Conservation (phyloP, 2,888 invertebrate genomes). For the Phoronis australis region DNA sequence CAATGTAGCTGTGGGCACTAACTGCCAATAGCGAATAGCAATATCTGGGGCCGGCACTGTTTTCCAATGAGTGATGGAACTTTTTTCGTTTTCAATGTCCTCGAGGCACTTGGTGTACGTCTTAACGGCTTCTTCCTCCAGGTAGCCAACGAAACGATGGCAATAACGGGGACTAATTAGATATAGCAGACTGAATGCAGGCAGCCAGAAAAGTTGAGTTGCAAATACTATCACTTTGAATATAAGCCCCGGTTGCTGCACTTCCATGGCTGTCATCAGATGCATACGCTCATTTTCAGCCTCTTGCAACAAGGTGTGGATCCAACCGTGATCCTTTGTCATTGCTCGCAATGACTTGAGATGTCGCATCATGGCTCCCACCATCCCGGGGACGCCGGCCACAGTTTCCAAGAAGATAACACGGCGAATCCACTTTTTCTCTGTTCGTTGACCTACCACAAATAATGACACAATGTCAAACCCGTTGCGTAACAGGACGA, state of each 20-base stretch:
- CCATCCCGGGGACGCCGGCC: conserved; percentile 32
- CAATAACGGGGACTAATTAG: conserved; percentile 21
- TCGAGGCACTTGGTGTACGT: conserved; percentile 22
- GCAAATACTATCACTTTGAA: conserved; percentile 21
- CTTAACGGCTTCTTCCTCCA: conserved; percentile 33
- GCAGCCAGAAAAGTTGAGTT: conserved; percentile 23
- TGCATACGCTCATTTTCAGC: conserved; percentile 36
- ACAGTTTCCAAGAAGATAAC: conserved; percentile 29
- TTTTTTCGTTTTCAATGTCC: conserved; percentile 17
- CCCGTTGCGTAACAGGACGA: conserved; percentile 17
- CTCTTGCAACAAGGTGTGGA: conserved; percentile 31
- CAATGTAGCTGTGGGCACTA: conserved; percentile 17
- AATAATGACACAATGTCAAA: conserved; percentile 24
- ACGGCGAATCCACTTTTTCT: conserved; percentile 15
- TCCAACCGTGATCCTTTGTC: conserved; percentile 33
- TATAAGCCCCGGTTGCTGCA: conserved; percentile 19
- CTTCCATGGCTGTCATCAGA: conserved; percentile 24
- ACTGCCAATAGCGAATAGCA: conserved; percentile 23
- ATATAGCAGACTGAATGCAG: conserved; percentile 20
- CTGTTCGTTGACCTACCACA: conserved; percentile 13
- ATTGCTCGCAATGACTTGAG: conserved; percentile 24
- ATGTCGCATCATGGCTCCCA: conserved; percentile 31
- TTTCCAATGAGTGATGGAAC: conserved; percentile 18
- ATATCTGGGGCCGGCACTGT: conserved; percentile 19
- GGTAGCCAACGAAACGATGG: conserved; percentile 31